Base-by-base conservation (phyloP, 2,113 vertebrate genomes). In the Actinemys pallida region DNA sequence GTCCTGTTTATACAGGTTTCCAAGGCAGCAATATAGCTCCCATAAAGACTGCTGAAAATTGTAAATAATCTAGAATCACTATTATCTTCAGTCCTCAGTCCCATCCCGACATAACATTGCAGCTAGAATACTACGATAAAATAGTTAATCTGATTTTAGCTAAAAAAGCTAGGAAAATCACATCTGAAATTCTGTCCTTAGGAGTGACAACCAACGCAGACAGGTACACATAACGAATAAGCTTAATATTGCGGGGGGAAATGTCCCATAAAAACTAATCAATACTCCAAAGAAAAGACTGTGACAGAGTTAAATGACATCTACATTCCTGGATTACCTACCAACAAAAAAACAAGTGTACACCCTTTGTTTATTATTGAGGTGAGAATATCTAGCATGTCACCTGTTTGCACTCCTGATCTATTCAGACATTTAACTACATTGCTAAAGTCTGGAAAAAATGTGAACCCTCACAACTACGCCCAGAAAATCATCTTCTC, bases 1-100 rank as follows among this genome's bases (percentile, higher is more conserved):
- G 78, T 3, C 54, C 29, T 62, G n/a, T 83, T 53, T 29, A 81
- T 87, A 83, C 45, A 90, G 54, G 90, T 96, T 97, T 97, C 85
- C 31, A 88, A 94, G 92, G 87, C 4, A 7, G 65, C 50, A 92
- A 88, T 14, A 81, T 1, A 90, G n/a, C 7, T 92, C 4, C 47
- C 81, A 29, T 52, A 27, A 76, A 95, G 96, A 94, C 19, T 97
- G 35, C 19, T 90, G 83, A 5, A 4, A 92, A 93, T 95, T 57
- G 53, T 24, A 94, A 84, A 75, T 62, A 54, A 94, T 25, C 83
- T n/a, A 89, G 16, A 75, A 85, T 76, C 42, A 56, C 17, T 93
- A 75, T 42, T 90, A 20, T 56, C 89, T 53, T 78, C 88, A 25
- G 56, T 83, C 72, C 89, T 83, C 81, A 91, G 90, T 85, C 83